Conservation (phyloP, 37 sponge, comb jelly and placozoan species). For the Halisarca cf. caerulea region DNA sequence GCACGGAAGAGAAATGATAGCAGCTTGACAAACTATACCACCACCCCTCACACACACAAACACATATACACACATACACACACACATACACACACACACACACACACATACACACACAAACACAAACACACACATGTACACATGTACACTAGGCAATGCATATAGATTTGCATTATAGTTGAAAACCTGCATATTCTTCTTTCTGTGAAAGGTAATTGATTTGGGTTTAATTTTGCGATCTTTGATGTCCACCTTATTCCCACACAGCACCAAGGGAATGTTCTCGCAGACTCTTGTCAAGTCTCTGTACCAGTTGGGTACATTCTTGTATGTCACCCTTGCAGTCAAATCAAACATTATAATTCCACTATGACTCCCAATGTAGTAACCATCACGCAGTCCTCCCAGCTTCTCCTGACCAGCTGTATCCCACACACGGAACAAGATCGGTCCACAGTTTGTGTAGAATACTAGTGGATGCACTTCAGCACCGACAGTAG, state of each 20-base stretch:
- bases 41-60: not conserved
- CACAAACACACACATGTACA: no score
- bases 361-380: constrained; percentile 97
- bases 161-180: no score
- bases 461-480: constrained; percentile 97
- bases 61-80: not conserved
- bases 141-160: no score
- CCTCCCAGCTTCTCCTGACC: constrained; percentile 99
- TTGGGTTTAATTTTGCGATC: constrained; percentile 98
- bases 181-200: constrained; percentile 95
- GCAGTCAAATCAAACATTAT: constrained; percentile 99
- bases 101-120: not conserved
- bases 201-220: constrained; percentile 92
- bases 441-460: constrained; percentile 87
- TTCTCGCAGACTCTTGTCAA: constrained; percentile 92
- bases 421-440: constrained; percentile 99
- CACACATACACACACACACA: not conserved
- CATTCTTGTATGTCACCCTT: constrained; percentile 98
- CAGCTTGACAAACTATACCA: not conserved
- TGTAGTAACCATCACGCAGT: constrained; percentile 98
- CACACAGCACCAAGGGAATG: constrained; percentile 98
- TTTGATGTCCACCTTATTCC: constrained; percentile 99
- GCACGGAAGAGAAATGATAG: not conserved
- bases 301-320: constrained; percentile 99
- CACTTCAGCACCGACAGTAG: constrained; percentile 97